A percentile compares a stretch with the other conserved stretches of the same genome.
phyloP scores from a whole-genome alignment of 2,888 invertebrate species.

The Acanthacorydalis orientalis region DNA sequence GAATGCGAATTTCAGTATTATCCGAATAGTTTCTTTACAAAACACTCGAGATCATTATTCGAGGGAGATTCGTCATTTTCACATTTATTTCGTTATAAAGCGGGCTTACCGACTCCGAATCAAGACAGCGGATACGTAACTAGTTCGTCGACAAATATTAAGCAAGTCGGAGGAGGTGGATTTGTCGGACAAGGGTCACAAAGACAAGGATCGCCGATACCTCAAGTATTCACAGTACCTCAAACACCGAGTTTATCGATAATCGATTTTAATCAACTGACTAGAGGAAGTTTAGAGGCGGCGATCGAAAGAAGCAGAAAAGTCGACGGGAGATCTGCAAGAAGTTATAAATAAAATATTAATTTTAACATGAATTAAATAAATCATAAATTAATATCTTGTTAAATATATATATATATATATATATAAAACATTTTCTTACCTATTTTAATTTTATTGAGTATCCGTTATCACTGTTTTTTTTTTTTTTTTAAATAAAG shows the following conservation, averaged over 20 bases:
- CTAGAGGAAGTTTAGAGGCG: conserved; percentile 38
- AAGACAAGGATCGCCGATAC: conserved; percentile 13
- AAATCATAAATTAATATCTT: too few species aligned
- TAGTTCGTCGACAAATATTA: background rate
- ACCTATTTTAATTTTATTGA: too few species aligned
- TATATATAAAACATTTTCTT: too few species aligned
- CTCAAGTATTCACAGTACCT: conserved; percentile 24
- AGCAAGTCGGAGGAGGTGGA: conserved; percentile 9
- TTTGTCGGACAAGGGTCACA: conserved; percentile 7
- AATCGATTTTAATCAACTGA: conserved; percentile 55
- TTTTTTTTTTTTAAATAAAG: too few species aligned
- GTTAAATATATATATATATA: too few species aligned
- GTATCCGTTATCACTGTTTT: too few species aligned
- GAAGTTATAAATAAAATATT: too few species aligned
- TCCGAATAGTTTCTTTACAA: conserved; percentile 3
- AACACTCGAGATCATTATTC: background rate
- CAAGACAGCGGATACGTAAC: too few species aligned
- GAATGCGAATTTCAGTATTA: background rate
- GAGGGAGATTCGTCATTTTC: background rate
- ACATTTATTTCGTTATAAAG: background rate
- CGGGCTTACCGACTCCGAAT: too few species aligned
- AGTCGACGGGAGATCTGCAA: too few species aligned
- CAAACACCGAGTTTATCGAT: conserved; percentile 50
- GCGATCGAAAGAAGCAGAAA: conserved; percentile 13
- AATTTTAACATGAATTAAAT: too few species aligned